phyloP scores from a whole-genome alignment of 2,797 vertebrate genomes.

The Artibeus lituratus region DNA sequence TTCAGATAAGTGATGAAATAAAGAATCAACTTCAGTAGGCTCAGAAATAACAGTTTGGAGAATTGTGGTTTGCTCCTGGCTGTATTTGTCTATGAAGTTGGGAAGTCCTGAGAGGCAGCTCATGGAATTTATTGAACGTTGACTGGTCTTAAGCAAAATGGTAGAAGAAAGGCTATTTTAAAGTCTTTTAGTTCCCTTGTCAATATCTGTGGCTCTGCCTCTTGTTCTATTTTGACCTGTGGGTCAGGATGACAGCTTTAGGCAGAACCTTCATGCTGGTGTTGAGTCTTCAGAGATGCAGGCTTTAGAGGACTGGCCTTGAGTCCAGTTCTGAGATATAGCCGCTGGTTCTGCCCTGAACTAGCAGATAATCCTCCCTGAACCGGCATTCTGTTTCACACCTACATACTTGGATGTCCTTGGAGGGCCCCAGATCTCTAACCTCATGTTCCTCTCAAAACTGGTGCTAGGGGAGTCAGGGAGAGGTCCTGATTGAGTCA shows the following conservation, averaged over 20 bases:
- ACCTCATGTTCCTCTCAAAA: not conserved
- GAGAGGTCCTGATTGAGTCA: not conserved
- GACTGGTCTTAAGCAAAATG: not conserved
- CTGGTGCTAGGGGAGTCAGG: not conserved
- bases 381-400: not conserved
- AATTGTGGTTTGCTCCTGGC: not conserved
- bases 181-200: not conserved
- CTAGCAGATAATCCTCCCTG: not conserved
- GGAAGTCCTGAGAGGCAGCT: not conserved
- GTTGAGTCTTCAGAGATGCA: not conserved
- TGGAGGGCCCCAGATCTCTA: not conserved
- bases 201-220: not conserved
- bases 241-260: not conserved
- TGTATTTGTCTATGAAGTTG: slow-evolving; percentile 12
- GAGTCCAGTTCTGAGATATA: not conserved
- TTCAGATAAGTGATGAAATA: slow-evolving; percentile 66
- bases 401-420: not conserved
- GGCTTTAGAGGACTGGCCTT: not conserved
- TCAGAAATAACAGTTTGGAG: slow-evolving; percentile 39
- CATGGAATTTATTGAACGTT: not conserved
- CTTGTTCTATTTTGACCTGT: not conserved
- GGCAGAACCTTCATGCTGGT: not conserved
- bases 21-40: slow-evolving; percentile 49
- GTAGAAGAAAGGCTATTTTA: not conserved
- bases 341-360: not conserved